Base-by-base conservation (phyloP, 2,797 vertebrate genomes). In the Lindbergichthys nudifrons region DNA sequence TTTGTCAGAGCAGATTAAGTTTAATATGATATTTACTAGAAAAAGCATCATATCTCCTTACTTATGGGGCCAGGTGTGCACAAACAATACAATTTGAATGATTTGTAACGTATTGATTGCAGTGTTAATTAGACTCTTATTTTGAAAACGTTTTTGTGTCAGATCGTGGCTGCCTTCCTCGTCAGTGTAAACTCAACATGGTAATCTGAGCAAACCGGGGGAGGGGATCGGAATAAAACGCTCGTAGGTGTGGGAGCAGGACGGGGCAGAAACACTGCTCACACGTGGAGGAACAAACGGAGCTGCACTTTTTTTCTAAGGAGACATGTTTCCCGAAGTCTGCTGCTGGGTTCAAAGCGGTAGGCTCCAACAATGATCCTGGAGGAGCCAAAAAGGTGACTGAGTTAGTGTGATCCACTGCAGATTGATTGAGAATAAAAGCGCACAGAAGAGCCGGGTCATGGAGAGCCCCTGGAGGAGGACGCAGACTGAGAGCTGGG, bases 401-500 rank as follows among this genome's bases (percentile, higher is more conserved):
- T 16, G 32, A 7, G 32, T 36, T 1, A 6, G 32, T 16, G 1
- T 45, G 3, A 1, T 52, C 30, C 23, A 4, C 26, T 50, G 21
- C 13, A 14, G 19, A 42, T 1, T 43, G 10, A 32, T 64, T 16
- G 5, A 60, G 21, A 54, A 3, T 4, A n/a, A 58, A 46, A 30
- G 2, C 23, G 57, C 51, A 54, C 51, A 26, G 2, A 73, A 23
- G 43, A 3, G 19, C 23, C 30, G 71, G 64, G 51, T 64, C 50
- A 94, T 94, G 94, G 87, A 88, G 51, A 83, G 18, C 61, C 76
- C 62, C 47, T 68, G 85, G 78, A n/a, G 54, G 39, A 45, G 66
- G 75, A 52, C 62, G 43, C 84, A 62, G 70, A 81, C 73, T 53
- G 45, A 63, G 14, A 56, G 83, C 2, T 89, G 92, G 92, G 86